Base-by-base conservation (phyloP, 2,113 vertebrate species). In the Aplodontia rufa region DNA sequence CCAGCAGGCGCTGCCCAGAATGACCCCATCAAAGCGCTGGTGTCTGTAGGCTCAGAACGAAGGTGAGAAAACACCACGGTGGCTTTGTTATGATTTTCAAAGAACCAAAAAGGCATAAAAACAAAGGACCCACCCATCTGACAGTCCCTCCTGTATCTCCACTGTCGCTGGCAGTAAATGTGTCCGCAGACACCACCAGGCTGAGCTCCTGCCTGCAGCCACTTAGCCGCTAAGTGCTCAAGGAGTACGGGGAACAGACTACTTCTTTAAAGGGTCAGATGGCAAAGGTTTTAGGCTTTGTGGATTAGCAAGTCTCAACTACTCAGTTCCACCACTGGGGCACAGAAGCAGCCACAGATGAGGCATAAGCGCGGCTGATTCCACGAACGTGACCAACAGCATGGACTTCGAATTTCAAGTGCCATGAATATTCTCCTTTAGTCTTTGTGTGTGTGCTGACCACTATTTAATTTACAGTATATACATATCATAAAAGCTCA, bases 11-110 rank as follows among this genome's bases (percentile, higher is more conserved):
- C 78, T 40, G 71, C 71, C 51, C n/a, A 0, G 42, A 17, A 51
- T 5, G 8, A 8, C 14, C 24, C 58, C 0, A 1, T 7, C 40
- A 16, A 4, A 28, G 49, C 51, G 8, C 16, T 26, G 19, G 45
- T 13, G 55, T 60, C 19, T 45, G 12, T n/a, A 58, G 40, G 19
- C 71, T 85, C 30, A 16, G 80, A 79, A 66, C 0, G 24, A 74
- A 40, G 62, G 17, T 45, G 76, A 66, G 81, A 60, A 45, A 58
- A 91, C 51, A 2, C 0, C 11, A 12, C 8, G 1, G 2, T 5
- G 24, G 37, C 17, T 84, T 51, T 37, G n/a, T 2, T 37, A n/a
- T 26, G 32, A 32, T 68, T 68, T 90, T 75, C 30, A 51, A 86
- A 42, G 58, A 55, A 37, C 28, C 26, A 16, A 88, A 47, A 85